Percentiles rank a stretch among this genome's conserved stretches.
Conservation (phyloP, 2,888 invertebrate species). For the Xylota segnis region DNA sequence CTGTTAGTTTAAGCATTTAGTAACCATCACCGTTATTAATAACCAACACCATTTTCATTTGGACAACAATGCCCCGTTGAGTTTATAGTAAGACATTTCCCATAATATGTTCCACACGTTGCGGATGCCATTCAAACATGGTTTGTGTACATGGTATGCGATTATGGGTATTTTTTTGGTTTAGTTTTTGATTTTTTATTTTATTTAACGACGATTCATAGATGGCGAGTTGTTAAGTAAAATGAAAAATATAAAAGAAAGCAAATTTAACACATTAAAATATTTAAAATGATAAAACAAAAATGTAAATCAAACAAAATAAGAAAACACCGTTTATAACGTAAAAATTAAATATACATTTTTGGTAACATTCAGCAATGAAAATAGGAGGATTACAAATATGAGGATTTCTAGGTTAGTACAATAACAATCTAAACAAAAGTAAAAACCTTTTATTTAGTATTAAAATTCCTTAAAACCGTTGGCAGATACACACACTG, state of each 20-base stretch:
- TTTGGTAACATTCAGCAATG: conserved; percentile 61
- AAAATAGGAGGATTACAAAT: conserved; percentile 20
- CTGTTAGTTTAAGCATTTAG: conserved; percentile 85
- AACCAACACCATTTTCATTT: conserved; percentile 62
- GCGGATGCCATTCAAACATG: conserved; percentile 47
- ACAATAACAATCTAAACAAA: background rate
- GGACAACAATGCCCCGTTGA: conserved; percentile 45
- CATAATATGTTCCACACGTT: conserved; percentile 56
- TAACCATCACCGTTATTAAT: conserved; percentile 70
- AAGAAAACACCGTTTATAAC: conserved; percentile 27
- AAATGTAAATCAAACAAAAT: conserved; percentile 26
- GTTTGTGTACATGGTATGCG: conserved; percentile 57
- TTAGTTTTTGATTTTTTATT: conserved; percentile 42
- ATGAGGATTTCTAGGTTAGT: conserved; percentile 33
- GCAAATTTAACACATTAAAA: conserved; percentile 69
- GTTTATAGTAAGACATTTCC: conserved; percentile 22
- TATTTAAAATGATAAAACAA: conserved; percentile 45
- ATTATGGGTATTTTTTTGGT: conserved; percentile 62
- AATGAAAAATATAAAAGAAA: conserved; percentile 87
- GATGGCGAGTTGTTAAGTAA: conserved; percentile 78
- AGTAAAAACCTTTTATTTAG: background rate
- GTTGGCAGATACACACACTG: conserved; percentile 1
- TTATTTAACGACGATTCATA: conserved; percentile 62
- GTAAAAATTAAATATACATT: conserved; percentile 34
- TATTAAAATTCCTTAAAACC: conserved; percentile 1